These are phyloP conservation scores for Equus przewalskii DNA, from an alignment of 2,113 vertebrate species.

Conservation along the genomic window DNA sequence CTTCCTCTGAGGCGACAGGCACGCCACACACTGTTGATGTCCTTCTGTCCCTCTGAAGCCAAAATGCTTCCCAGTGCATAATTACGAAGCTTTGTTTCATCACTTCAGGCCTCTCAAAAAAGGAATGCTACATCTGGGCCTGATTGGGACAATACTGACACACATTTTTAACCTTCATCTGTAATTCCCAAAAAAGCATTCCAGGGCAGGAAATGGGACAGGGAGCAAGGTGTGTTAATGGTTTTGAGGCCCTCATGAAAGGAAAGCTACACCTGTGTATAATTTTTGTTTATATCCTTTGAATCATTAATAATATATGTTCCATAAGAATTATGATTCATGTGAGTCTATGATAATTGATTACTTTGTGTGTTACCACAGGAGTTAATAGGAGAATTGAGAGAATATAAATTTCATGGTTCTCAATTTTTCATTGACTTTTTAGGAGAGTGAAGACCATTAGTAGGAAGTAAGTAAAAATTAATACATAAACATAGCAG, in stretches of 20 bases:
- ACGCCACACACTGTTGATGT: not conserved
- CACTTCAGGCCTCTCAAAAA: not conserved
- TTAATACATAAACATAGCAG: not conserved
- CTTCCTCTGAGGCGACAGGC: not conserved
- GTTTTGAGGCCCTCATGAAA: not conserved
- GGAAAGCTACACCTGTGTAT: not conserved
- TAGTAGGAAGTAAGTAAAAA: not conserved
- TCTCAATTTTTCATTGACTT: not conserved
- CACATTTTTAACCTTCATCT: not conserved
- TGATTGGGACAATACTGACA: not conserved
- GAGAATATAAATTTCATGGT: not conserved
- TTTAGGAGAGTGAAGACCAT: not conserved
- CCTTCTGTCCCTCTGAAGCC: not conserved
- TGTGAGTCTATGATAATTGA: not conserved
- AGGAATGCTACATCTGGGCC: not conserved
- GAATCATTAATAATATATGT: not conserved
- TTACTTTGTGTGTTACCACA: not conserved
- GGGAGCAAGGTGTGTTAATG: not conserved
- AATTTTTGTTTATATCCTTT: not conserved
- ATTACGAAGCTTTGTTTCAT: not conserved
- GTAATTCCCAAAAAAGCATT: not conserved
- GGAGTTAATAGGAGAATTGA: not conserved
- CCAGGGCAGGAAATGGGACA: not conserved
- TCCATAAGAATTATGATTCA: not conserved
- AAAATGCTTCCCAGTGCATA: not conserved